A percentile compares a stretch with the other conserved stretches of the same genome.
These are phyloP conservation scores for Oryzias melastigma DNA, from an alignment of 2,113 vertebrate species.

Conservation along the genomic window DNA sequence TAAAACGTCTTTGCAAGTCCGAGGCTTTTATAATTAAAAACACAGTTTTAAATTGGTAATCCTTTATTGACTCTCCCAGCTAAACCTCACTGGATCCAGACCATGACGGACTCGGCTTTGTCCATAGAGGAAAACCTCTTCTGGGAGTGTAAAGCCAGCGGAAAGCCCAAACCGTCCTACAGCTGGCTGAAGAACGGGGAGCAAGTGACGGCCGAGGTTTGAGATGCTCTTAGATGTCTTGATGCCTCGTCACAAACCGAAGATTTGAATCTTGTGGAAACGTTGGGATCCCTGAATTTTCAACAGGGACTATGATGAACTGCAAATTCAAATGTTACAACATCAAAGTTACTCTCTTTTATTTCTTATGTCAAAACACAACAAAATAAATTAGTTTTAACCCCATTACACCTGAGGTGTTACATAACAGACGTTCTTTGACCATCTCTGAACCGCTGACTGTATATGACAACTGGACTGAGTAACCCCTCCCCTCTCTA, in stretches of 20 bases:
- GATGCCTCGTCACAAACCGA: not conserved
- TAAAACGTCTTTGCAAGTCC: constrained; percentile 20
- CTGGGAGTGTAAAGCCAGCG: constrained; percentile 92
- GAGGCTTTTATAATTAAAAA: constrained; percentile 32
- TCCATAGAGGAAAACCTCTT: constrained; percentile 86
- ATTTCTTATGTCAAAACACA: no score
- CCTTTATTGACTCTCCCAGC: constrained; percentile 75
- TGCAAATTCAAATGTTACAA: no score
- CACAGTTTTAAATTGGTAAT: constrained; percentile 46
- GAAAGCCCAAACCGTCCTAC: constrained; percentile 92
- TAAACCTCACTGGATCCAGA: constrained; percentile 92
- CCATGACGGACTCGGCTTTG: constrained; percentile 78
- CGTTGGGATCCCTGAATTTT: no score
- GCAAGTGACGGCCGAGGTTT: constrained; percentile 81
- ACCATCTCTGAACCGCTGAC: no score
- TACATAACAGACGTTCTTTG: no score
- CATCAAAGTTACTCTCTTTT: no score
- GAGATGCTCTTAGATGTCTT: not conserved
- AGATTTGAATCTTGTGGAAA: no score
- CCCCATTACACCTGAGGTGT: no score
- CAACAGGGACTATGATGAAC: no score
- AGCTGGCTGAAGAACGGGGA: constrained; percentile 91
- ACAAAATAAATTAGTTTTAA: no score
- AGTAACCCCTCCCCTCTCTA: no score
- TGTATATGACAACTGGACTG: no score